phyloP scores from a whole-genome alignment of 2,797 vertebrate genomes.

The Gymnopithys bicolor region DNA sequence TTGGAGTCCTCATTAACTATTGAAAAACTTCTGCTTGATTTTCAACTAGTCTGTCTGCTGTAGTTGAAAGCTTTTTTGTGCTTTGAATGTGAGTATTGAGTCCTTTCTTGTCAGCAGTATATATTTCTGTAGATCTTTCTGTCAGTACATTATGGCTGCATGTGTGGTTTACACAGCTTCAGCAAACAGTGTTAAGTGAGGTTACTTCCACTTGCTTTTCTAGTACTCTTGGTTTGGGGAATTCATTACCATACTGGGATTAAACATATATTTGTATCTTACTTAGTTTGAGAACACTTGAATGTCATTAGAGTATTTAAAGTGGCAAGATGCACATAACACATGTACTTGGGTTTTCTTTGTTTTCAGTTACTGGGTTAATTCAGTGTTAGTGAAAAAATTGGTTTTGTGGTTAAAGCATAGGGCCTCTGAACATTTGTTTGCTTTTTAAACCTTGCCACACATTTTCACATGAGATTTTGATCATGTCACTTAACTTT shows the following conservation, averaged over 20 bases:
- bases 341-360: not conserved
- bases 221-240: conserved; percentile 7
- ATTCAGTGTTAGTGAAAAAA: not conserved
- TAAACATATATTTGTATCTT: not conserved
- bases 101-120: not conserved
- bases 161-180: conserved; percentile 9
- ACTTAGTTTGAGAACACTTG: not conserved
- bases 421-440: not conserved
- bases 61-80: not conserved
- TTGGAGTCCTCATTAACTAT: not conserved
- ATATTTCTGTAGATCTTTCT: not conserved
- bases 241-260: conserved; percentile 15
- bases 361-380: conserved; percentile 1
- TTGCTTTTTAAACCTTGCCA: conserved; percentile 3
- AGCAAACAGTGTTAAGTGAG: not conserved
- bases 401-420: conserved; percentile 25
- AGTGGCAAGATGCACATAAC: not conserved
- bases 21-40: not conserved
- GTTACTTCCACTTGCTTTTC: conserved; percentile 5
- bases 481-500: conserved; percentile 5
- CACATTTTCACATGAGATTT: conserved; percentile 15
- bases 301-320: not conserved
- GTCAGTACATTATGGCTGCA: not conserved
- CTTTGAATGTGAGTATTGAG: not conserved
- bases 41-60: not conserved